These are phyloP conservation scores for Sorex fumeus DNA, from an alignment of 2,113 vertebrate species.

Conservation along the genomic window DNA sequence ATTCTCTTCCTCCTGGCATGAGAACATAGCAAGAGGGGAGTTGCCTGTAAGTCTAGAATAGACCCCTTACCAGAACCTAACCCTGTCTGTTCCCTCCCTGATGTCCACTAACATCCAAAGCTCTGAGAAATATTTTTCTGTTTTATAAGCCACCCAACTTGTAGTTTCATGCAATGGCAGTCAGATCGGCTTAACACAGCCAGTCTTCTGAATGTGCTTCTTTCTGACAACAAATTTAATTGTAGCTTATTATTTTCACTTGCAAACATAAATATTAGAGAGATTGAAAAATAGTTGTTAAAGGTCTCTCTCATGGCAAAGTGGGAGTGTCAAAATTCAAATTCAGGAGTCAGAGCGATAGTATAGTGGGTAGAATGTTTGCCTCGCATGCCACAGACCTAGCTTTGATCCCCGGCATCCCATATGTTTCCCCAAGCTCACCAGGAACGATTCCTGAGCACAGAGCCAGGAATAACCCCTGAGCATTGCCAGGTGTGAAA, in stretches of 20 bases:
- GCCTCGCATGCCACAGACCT: no score
- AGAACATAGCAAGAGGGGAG: neutral
- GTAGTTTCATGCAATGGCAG: neutral
- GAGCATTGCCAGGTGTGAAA: no score
- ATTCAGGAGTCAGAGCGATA: fast-evolving
- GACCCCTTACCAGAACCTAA: neutral
- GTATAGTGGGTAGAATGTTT: neutral
- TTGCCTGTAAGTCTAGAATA: neutral
- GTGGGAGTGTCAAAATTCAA: neutral
- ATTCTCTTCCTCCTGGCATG: neutral
- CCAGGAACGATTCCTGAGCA: no score
- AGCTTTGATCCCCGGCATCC: no score
- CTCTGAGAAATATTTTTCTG: neutral
- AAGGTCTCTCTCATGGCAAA: neutral
- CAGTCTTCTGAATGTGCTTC: neutral
- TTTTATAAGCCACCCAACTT: neutral
- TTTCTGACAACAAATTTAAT: neutral
- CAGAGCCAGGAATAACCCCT: no score
- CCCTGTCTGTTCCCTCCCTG: neutral
- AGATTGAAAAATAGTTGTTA: neutral
- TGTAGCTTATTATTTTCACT: neutral
- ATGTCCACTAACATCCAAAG: neutral
- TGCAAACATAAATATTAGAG: neutral
- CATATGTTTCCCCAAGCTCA: no score
- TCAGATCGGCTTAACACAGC: neutral